Evolutionary conservation across 2,797 vertebrate species (phyloP), one percentile per base, ranked within the genome.

Genomic region (Tenualosa ilisha): DNA sequence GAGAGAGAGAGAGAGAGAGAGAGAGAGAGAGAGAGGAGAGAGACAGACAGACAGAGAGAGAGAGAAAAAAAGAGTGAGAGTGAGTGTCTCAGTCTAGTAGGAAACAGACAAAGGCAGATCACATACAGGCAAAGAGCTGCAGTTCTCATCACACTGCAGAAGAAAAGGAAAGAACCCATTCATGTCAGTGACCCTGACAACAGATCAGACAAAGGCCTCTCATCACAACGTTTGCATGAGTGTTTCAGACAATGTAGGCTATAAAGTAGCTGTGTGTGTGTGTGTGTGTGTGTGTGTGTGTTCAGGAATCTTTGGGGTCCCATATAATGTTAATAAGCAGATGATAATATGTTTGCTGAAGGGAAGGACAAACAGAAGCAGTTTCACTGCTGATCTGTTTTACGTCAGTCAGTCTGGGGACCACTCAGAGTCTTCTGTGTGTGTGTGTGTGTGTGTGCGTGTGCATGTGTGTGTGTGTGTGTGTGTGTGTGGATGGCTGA

Each of bases 401-500:
- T 53, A 17, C 15, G 54, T 56, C 54, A 56, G 54, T 56, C 54
- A 56, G 54, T 56, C 22, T 81, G 31, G 54, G 54, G 54, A 56
- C 54, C 20, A 1, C 54, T 56, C 20, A 4, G 20, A 56, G 4
- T 15, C 12, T 54, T 17, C 15, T 15, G 2, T 1, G 13, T 54
- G 53, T 54, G 53, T 54, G 53, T 81, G 81, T 50, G 81, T 82
- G 1, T 83, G 24, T 84, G n/a, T 84, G 13, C 75, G 22, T 53
- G 49, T 26, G 24, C 1, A 49, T 54, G 53, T 54, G 53, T 81
- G 81, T 50, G 81, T 56, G 51, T 84, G 13, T 68, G 49, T 84
- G 51, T 84, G 17, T 84, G n/a, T 53, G 49, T 26, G 20, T 59
- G 56, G 20, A 3, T 59, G 56, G 31, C 31, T 31, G 49, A 26